Percentiles rank a stretch among this genome's conserved stretches.
These are phyloP conservation scores for Oncorhynchus kisutch DNA, from an alignment of 2,113 vertebrate species.

Conservation along the genomic window DNA sequence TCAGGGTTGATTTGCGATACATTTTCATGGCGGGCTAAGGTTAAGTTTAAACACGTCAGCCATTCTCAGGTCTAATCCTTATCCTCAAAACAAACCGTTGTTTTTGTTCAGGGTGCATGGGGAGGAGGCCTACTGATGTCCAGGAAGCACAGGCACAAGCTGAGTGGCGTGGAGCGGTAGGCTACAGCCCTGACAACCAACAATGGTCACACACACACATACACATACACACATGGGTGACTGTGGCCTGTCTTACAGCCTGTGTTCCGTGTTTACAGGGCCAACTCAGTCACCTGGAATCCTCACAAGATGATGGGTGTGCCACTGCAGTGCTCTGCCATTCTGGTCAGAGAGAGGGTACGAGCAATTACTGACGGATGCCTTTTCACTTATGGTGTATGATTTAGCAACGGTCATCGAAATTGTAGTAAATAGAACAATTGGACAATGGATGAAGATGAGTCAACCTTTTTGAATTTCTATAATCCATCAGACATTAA, in stretches of 20 bases:
- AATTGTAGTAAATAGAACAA: no score
- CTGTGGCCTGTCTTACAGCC: conserved; percentile 72
- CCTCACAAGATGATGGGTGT: conserved; percentile 99
- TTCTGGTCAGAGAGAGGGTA: conserved; percentile 94
- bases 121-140: conserved; percentile 97
- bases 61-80: not conserved
- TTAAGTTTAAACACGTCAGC: not conserved
- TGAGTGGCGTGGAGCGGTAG: conserved; percentile 92
- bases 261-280: conserved; percentile 72
- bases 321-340: conserved; percentile 96
- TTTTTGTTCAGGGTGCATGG: conserved; percentile 88
- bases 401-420: no score
- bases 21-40: not conserved
- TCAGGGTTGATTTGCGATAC: not conserved
- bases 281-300: conserved; percentile 98
- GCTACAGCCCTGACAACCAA: conserved; percentile 27
- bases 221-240: not conserved
- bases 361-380: conserved; percentile 21
- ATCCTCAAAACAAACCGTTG: not conserved
- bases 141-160: conserved; percentile 91
- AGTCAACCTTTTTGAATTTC: no score
- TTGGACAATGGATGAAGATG: no score
- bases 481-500: no score
- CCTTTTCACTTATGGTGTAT: not conserved
- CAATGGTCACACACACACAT: not conserved